Base-by-base conservation (phyloP, 2,888 invertebrate genomes). In the Eupithecia subfuscata region DNA sequence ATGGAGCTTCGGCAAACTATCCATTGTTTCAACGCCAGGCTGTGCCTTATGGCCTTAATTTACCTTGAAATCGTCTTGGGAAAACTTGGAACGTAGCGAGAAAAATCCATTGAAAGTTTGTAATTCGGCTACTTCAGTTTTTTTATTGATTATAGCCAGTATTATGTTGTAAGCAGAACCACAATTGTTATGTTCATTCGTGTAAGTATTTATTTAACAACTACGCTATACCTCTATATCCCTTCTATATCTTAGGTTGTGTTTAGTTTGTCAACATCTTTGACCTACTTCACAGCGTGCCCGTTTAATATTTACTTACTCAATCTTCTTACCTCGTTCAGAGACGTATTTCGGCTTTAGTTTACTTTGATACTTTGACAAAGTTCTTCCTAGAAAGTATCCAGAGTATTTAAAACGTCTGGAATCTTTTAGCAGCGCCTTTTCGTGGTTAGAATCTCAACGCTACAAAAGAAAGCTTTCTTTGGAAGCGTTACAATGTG, bases 251-350 rank as follows among this genome's bases (percentile, higher is more conserved):
- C 9, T 22, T 25, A 25, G 12, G 5, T 60, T 25, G 60, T 67
- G 67, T 68, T 40, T 67, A 45, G 25, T 45, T 43, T 45, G 52
- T 69, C 69, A 69, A 69, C 69, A 48, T 52, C 25, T 69, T 69
- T 30, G 52, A 52, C 68, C 68, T 43, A 45, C 43, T 68, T 43
- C 40, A 68, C 22, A 68, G n/a, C 11, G 68, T 43, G 22, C 43
- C 18, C 68, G 14, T 43, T 67, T n/a, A 52, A 69, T 69, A 34
- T 69, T 69, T 69, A 69, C 69, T 34, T n/a, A 69, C 45, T 43
- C 7, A 68, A 68, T 68, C 22, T 22, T 16, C 68, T 68, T 68
- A 68, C 40, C 67, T 67, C 25, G 68, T n/a, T 68, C 68, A 68
- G 22, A 43, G 43, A 12, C 67, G 22, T 43, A 43, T 45, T 67